Base-by-base conservation (phyloP, 2,797 vertebrate species). In the Myoxocephalus aenaeus region DNA sequence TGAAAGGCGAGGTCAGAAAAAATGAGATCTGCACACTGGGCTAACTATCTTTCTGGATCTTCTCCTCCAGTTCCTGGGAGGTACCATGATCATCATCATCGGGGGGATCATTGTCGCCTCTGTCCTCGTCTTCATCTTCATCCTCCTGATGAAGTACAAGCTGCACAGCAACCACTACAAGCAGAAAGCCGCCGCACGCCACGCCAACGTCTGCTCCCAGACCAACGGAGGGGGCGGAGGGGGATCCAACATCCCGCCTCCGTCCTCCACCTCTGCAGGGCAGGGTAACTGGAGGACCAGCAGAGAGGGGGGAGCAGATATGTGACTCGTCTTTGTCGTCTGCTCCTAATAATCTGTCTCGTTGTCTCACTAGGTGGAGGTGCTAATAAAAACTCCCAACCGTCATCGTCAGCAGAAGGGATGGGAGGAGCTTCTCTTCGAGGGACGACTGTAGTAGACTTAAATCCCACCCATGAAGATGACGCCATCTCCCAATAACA, bases 31-130 rank as follows among this genome's bases (percentile, higher is more conserved):
- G 38, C 40, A 34, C 29, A 6, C 8, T 2, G 14, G 29, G 13
- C 70, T 73, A 14, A 61, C 17, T 32, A 10, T 59, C 54, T 40
- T 3, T 75, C 0, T 10, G 54, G 0, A 6, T 62, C 46, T 54
- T 0, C 18, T 1, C 59, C 51, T 18, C 0, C 78, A 97, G 92
- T 97, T 98, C 69, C 92, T 97, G 0, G 97, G 97, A 0, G 97
- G 97, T 0, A 98, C 97, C 67, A 97, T 98, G 96, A 98, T 98
- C 92, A 97, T 97, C 87, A 95, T 97, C 73, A 96, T 97, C 0
- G 97, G 97, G 0, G 97, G 97, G 0, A 97, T 98, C 93, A 98
- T 98, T 1, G 97, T 97, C 86, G 97, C 97, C 0, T 97, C 97
- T 0, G 96, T 98, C 4, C 93, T 98, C 0, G 97, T 98, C 63